Base-by-base conservation (phyloP, 2,113 vertebrate species). In the Burhinus oedicnemus region DNA sequence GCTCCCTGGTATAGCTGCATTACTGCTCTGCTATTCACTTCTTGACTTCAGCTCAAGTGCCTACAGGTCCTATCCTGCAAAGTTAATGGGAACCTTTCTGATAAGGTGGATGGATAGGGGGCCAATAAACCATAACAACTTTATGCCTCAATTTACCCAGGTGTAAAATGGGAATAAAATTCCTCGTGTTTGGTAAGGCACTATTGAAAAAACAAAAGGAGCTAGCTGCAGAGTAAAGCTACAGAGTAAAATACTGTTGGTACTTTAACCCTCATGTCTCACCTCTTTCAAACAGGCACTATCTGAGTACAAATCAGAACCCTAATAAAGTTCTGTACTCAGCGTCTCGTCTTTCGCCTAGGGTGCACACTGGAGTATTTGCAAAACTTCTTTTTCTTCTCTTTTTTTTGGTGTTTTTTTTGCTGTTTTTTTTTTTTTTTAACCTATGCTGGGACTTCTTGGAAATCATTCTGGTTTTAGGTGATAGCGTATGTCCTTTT, bases 121-220 rank as follows among this genome's bases (percentile, higher is more conserved):
- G 84, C 93, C 89, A 93, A 94, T 94, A 96, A 96, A 65, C 81
- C 55, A 55, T 74, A 93, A 94, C 68, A 91, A 70, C 87, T 93
- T 95, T 90, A 93, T 96, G 89, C 91, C 84, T 91, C 64, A 58
- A 94, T 97, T 93, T 96, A 95, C 93, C 78, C 87, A 88, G 75
- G 91, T 95, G 89, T 94, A 97, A 96, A 94, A 91, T 66, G 82
- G 78, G 87, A 94, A 94, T 93, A 91, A 95, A 97, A 94, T 47
- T 74, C 79, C 58, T 70, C 8, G 12, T 38, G 86, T 93, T 93
- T 96, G 81, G 78, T 69, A 94, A 94, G 87, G n/a, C 62, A 51
- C 65, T 57, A 12, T 6, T 49, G 82, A 70, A 91, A 93, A 77
- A 79, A 23, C 51, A 12, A 47, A 75, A 95, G 75, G 36, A 95